Base-by-base conservation (phyloP, 2,797 vertebrate genomes). In the Enteromius fasciolatus region DNA sequence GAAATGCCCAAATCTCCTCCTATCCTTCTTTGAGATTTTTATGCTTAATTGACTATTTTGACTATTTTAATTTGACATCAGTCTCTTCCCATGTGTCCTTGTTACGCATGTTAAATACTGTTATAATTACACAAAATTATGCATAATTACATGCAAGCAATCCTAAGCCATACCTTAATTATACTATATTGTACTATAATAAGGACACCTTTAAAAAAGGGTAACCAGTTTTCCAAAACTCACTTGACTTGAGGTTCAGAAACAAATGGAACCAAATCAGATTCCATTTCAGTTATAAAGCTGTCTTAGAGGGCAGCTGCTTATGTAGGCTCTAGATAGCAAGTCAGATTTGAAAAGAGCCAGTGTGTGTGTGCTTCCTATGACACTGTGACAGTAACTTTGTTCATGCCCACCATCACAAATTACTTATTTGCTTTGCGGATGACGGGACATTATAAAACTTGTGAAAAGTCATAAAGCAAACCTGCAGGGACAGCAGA, bases 391-490 rank as follows among this genome's bases (percentile, higher is more conserved):
- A 52, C 69, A 64, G 36, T 52, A 39, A 77, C 52, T 54, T 75
- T 70, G 70, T 82, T 74, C 61, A 67, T 69, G 15, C 18, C 48
- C 64, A 76, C 76, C 48, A 68, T 85, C 61, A 75, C 76, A 78
- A 83, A 50, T 82, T 9, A 46, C 70, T 54, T 72, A 69, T 77
- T 77, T 81, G n/a, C 52, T 66, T 46, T 44, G 20, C n/a, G 23
- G 46, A 28, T 82, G 80, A 66, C 3, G 2, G 44, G 20, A 25
- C 57, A 46, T 31, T 54, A 33, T 52, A 70, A 82, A 82, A 74
- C 31, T 20, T 41, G 23, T 4, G 46, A 46, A 33, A 84, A 23
- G 59, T 48, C 18, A 67, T 79, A 69, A 81, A 81, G 4, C 39
- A 81, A 72, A 81, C 44, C 7, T 57, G 36, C 75, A 63, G 23